Evolutionary conservation across 2,113 vertebrate genomes (phyloP), one percentile per base, ranked within the genome.

Genomic region (Mirounga angustirostris): DNA sequence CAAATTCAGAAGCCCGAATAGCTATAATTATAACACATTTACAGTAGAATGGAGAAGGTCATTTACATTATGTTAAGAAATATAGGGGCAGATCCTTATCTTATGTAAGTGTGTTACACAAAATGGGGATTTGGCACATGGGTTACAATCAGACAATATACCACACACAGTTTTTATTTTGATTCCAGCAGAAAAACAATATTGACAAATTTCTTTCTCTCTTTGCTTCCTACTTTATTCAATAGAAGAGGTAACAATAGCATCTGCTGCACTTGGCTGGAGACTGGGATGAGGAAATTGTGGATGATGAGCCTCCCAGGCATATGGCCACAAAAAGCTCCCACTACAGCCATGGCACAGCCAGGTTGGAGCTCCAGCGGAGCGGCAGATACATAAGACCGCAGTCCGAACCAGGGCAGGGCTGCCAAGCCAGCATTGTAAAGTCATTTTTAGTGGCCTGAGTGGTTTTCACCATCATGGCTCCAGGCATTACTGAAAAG

Each of bases 251-350:
- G n/a, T 80, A 97, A 82, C 46, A 96, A 82, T 15, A 97, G 65
- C 76, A 87, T 97, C 71, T 58, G 33, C 94, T n/a, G 71, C 22
- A 84, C 21, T 97, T 98, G 87, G 58, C 67, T 97, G 96, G 96
- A 87, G 73, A 50, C 85, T 95, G 36, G 54, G 74, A 97, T 67
- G 91, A 97, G 95, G 94, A 96, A 94, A 98, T 87, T 97, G 82
- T 91, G 67, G 89, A 46, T 65, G 93, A 97, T 94, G 91, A 61
- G 81, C 81, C 74, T 94, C 81, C 52, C 15, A 98, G 46, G 82
- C 80, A 95, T 30, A 95, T 24, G 43, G 43, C 90, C 92, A 92
- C 71, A n/a, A 76, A 43, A 79, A 46, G 50, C 89, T 83, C 85
- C 30, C 4, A 3, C 59, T 82, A 69, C 26, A 79, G 78, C 67